Evolutionary conservation across 2,113 vertebrate genomes (phyloP).

Genomic region (Irena cyanogastra): DNA sequence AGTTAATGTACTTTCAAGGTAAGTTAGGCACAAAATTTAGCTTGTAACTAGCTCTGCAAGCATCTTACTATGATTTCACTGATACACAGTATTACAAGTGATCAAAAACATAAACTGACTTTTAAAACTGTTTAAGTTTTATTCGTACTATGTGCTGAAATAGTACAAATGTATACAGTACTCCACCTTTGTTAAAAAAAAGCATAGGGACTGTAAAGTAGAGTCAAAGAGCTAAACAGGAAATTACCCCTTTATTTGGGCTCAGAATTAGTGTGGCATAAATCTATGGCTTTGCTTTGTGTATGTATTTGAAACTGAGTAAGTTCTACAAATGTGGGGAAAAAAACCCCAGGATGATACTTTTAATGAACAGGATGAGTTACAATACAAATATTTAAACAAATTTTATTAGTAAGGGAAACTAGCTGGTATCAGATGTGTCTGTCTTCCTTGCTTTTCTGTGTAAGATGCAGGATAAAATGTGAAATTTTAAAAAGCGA

Average conservation of each 20-base stretch:
- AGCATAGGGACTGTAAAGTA: slow-evolving; percentile 3
- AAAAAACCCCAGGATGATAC: not conserved
- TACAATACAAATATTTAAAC: not conserved
- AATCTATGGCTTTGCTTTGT: slow-evolving; percentile 63
- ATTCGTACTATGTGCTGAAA: slow-evolving; percentile 26
- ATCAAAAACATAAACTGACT: slow-evolving; percentile 31
- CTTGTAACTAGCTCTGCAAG: slow-evolving; percentile 60
- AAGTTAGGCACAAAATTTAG: slow-evolving; percentile 56
- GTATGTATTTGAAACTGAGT: not conserved
- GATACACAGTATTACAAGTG: slow-evolving; percentile 17
- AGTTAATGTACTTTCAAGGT: slow-evolving; percentile 49
- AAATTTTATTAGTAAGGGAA: not conserved
- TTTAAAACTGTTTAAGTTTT: not conserved
- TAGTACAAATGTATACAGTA: slow-evolving; percentile 33
- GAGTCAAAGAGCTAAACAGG: not conserved
- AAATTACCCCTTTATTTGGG: not conserved
- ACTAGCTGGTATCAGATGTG: not conserved
- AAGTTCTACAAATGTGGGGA: not conserved
- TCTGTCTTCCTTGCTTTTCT: not conserved
- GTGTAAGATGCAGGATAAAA: not conserved
- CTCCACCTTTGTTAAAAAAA: slow-evolving; percentile 55
- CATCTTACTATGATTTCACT: slow-evolving; percentile 35
- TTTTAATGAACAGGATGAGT: not conserved
- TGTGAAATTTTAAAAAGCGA: not conserved
- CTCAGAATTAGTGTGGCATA: not conserved